Evolutionary conservation across 1,140 invertebrate genomes (phyloP).

Genomic region (Pinna nobilis): DNA sequence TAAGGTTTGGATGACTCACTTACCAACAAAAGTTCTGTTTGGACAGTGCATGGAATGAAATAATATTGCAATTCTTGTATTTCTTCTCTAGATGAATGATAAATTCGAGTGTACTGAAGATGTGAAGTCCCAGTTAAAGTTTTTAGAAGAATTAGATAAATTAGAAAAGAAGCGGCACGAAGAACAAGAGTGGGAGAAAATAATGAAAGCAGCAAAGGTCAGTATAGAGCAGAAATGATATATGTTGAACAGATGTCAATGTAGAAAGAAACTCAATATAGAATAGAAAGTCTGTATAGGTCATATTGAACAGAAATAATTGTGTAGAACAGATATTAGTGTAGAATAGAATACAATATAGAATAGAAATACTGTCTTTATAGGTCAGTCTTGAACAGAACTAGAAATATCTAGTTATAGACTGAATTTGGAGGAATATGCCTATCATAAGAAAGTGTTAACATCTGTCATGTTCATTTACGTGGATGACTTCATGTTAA

Average conservation of each 20-base stretch:
- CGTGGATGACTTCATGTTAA: too few species aligned
- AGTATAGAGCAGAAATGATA: not conserved
- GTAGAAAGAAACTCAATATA: not conserved
- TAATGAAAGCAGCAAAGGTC: slow-evolving; percentile 94
- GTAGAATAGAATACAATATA: too few species aligned
- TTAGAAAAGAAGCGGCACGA: slow-evolving; percentile 95
- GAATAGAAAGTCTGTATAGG: not conserved
- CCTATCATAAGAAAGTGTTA: too few species aligned
- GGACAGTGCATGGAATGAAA: too few species aligned
- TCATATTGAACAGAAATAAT: not conserved
- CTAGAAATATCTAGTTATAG: too few species aligned
- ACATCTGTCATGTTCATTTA: too few species aligned
- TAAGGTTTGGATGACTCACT: too few species aligned
- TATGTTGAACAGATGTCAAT: not conserved
- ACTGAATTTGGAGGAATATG: too few species aligned
- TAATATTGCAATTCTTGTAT: not conserved
- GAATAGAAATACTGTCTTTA: too few species aligned
- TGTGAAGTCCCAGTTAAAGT: slow-evolving; percentile 94
- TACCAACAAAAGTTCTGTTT: too few species aligned
- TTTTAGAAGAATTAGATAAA: slow-evolving; percentile 95
- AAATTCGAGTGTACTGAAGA: slow-evolving; percentile 94
- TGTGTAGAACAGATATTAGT: not conserved
- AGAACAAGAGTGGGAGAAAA: slow-evolving; percentile 94
- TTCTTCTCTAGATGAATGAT: slow-evolving; percentile 82
- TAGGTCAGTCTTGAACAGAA: too few species aligned